phyloP scores from a whole-genome alignment of 2,888 invertebrate genomes.

The Odontomyia ornata region DNA sequence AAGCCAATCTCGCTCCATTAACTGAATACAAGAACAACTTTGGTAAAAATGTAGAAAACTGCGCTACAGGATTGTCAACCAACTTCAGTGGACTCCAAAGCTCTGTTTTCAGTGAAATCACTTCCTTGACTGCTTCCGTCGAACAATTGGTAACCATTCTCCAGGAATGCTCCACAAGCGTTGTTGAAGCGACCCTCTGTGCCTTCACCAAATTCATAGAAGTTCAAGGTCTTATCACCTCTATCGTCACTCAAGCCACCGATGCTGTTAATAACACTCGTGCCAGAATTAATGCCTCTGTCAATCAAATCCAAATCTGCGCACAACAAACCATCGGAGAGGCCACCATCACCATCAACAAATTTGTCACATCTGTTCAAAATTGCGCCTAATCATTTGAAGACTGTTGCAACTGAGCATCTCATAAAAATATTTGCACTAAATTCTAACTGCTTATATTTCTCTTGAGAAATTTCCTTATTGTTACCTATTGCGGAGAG shows the following conservation, averaged over 20 bases:
- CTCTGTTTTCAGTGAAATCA: too few relatives aligned
- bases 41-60: constrained; percentile 19
- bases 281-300: neutral
- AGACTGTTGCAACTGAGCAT: neutral
- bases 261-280: too few relatives aligned
- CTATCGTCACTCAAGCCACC: too few relatives aligned
- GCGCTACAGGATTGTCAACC: neutral
- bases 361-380: neutral
- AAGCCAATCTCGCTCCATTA: neutral
- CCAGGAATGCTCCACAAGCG: neutral
- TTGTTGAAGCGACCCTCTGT: neutral
- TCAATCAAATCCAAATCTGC: constrained; percentile 5
- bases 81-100: neutral
- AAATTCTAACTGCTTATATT: too few relatives aligned
- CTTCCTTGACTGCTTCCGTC: neutral
- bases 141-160: neutral
- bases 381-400: neutral
- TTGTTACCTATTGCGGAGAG: too few relatives aligned
- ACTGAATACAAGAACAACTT: neutral
- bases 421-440: neutral
- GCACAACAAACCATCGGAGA: constrained; percentile 2
- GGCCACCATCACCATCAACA: too few relatives aligned
- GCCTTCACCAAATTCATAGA: neutral
- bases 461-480: too few relatives aligned
- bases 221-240: neutral